Percentiles rank a stretch among this genome's conserved stretches.
Evolutionary conservation across 2,113 vertebrate species (phyloP).

Genomic region (Phyllostomus discolor): DNA sequence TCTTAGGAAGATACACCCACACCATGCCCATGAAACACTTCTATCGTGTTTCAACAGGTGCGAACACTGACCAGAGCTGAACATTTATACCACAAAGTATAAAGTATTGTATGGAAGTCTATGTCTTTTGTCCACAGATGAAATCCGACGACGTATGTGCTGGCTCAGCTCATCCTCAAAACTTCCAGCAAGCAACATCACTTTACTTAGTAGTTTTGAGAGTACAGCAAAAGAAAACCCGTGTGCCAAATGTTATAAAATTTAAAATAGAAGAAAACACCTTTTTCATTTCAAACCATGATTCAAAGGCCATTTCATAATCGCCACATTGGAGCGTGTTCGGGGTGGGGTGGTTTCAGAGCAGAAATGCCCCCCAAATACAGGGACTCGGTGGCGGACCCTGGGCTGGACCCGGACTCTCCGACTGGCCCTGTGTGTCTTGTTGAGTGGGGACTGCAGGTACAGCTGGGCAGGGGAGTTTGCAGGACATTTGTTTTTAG

Average conservation of each 20-base stretch:
- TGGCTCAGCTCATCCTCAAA: neutral
- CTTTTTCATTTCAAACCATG: neutral
- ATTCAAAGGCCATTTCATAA: neutral
- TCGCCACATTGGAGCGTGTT: neutral
- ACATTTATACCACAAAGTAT: neutral
- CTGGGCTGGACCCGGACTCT: rapidly evolving
- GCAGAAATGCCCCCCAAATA: neutral
- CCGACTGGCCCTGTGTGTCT: rapidly evolving
- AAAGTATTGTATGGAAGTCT: neutral
- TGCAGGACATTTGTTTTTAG: neutral
- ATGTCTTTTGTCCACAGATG: neutral
- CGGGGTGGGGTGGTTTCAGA: neutral
- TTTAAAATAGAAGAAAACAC: neutral
- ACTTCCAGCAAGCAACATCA: neutral
- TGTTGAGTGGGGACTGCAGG: neutral
- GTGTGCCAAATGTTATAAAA: neutral
- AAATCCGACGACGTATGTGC: neutral
- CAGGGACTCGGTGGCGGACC: too few relatives aligned
- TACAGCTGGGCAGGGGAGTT: neutral
- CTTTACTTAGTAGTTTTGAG: neutral
- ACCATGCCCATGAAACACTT: neutral
- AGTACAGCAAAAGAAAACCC: neutral
- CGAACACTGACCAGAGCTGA: neutral
- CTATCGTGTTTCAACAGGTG: neutral
- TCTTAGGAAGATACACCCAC: neutral